Percentiles rank a stretch among this genome's conserved stretches.
These are phyloP conservation scores for Anthonomus grandis DNA, from an alignment of 1,140 invertebrate species.

Conservation along the genomic window DNA sequence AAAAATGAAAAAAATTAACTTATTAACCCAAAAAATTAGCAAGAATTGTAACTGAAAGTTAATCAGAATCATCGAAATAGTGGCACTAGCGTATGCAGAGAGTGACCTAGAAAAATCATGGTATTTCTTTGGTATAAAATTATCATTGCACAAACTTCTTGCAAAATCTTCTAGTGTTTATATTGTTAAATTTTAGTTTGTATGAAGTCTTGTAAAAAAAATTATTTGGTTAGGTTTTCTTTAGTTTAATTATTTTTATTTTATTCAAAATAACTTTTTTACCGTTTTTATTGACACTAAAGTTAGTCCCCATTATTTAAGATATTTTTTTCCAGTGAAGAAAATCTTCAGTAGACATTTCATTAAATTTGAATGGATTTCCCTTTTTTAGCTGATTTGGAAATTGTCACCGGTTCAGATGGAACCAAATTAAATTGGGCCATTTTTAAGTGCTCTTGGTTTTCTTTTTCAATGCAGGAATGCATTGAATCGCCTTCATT, in stretches of 20 bases:
- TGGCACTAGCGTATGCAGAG: too few relatives aligned
- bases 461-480: constrained; percentile 45
- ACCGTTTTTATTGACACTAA: constrained; percentile 27
- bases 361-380: constrained; percentile 10
- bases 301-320: constrained; percentile 31
- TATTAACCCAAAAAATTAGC: too few relatives aligned
- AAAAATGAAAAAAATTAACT: too few relatives aligned
- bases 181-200: too few relatives aligned
- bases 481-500: constrained; percentile 48
- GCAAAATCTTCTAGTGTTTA: too few relatives aligned
- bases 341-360: constrained; percentile 17
- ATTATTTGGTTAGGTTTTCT: constrained; percentile 13
- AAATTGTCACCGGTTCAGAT: constrained; percentile 13
- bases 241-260: constrained; percentile 33
- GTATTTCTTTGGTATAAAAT: too few relatives aligned
- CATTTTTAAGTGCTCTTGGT: constrained; percentile 32
- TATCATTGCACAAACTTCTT: too few relatives aligned
- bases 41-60: too few relatives aligned
- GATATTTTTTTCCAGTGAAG: constrained; percentile 21
- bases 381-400: constrained; percentile 21
- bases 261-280: constrained; percentile 33
- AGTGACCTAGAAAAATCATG: too few relatives aligned
- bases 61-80: too few relatives aligned
- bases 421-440: constrained; percentile 43
- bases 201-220: constrained; percentile 19